Conservation (phyloP, 2,797 vertebrate genomes). For the Zenarchopterus dispar region DNA sequence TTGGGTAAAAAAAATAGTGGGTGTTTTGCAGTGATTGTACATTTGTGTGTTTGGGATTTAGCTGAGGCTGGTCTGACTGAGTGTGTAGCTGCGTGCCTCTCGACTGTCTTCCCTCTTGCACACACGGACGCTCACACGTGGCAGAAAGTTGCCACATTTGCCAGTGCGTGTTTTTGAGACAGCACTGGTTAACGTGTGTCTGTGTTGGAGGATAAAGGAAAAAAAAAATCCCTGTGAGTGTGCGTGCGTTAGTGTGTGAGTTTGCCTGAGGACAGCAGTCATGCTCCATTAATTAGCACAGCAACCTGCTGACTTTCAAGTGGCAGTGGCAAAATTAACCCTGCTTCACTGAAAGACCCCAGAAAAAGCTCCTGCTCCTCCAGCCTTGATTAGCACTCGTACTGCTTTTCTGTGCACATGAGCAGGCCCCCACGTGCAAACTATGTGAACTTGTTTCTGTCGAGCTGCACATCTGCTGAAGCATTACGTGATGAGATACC, state of each 20-base stretch:
- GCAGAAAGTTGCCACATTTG: conserved; percentile 35
- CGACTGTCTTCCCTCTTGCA: conserved; percentile 42
- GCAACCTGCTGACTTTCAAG: conserved; percentile 85
- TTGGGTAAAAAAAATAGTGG: background rate
- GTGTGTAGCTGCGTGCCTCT: conserved; percentile 67
- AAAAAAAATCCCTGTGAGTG: conserved; percentile 7
- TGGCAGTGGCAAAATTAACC: conserved; percentile 77
- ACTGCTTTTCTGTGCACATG: background rate
- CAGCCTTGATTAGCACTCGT: conserved; percentile 57
- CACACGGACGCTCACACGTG: background rate
- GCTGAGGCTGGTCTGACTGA: conserved; percentile 55
- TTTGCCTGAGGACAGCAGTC: conserved; percentile 75
- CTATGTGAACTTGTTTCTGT: background rate
- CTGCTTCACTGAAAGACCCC: conserved; percentile 60
- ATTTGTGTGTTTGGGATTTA: conserved; percentile 11
- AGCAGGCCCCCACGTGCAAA: conserved; percentile 1
- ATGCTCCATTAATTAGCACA: conserved; percentile 83
- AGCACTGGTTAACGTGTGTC: conserved; percentile 8
- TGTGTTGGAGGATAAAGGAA: background rate
- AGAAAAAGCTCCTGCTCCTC: conserved; percentile 55
- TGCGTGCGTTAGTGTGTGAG: conserved; percentile 25
- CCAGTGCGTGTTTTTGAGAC: conserved; percentile 34
- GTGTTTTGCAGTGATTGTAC: background rate
- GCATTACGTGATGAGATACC: conserved; percentile 26
- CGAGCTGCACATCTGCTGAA: conserved; percentile 8